Evolutionary conservation across 2,113 vertebrate species (phyloP), one percentile per base, ranked within the genome.

Genomic region (Oceanodroma tethys): DNA sequence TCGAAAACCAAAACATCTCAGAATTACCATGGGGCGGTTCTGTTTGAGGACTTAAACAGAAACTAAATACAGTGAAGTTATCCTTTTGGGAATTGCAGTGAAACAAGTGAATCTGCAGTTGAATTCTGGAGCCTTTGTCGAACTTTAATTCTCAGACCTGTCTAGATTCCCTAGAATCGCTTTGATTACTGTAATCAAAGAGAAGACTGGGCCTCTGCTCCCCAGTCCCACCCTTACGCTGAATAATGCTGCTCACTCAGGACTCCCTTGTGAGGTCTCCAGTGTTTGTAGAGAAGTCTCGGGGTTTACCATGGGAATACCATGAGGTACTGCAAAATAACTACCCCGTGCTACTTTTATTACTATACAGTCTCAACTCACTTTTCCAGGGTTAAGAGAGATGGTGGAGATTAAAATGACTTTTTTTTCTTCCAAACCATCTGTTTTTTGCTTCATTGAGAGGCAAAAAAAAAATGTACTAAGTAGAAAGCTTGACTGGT

Each of bases 1-100:
- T 90, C 13, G 1, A 59, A 23, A 19, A 2, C 4, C 6, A 48
- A n/a, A 56, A 0, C 9, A 0, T 6, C 27, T 8, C 45, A 66
- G 23, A 21, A 14, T 65, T 82, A 1, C 6, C 5, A 0, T 9
- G 43, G 60, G 43, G 47, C 8, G 19, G 14, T 71, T 90, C 14
- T n/a, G n/a, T 56, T 43, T 3, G 55, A 73, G 38, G 60, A 22
- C 52, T 55, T 53, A 2, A 42, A 8, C 2, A 20, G 52, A 52
- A 58, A 29, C 34, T 48, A 30, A 42, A 34, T 21, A 13, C 5
- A 10, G 15, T 34, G 13, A 62, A 25, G 36, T 55, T 43, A n/a
- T 5, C 30, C 32, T 30, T 2, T 21, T 52, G 56, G 52, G 72
- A 80, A 55, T 8, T 65, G 36, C 40, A 47, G 72, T 36, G 56